Base-by-base conservation (phyloP, 53 echinoderm and acorn worm genomes). In the Stichopus horrens region DNA sequence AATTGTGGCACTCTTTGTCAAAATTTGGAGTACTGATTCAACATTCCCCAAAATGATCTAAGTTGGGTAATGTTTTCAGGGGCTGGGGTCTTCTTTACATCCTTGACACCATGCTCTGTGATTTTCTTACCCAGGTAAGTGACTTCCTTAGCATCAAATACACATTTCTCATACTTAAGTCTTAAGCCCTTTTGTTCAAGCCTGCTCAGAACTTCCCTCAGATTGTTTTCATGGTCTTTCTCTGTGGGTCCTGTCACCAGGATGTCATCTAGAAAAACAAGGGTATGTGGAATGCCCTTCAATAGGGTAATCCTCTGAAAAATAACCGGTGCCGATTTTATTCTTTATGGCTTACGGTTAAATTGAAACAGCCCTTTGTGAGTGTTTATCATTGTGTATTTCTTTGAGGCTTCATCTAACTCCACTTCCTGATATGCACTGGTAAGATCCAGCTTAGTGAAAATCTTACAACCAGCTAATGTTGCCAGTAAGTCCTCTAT, bases 361-460 rank as follows among this genome's bases (percentile, higher is more conserved):
- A 74, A 86, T 7, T 51, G 59, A 22, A 89, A 94, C 3, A 94
- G 82, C 53, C 89, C 89, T 18, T 86, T 86, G 83, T 93, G 93
- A 11, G 89, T 93, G 51, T 91, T 93, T 16, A 93, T 77, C 0
- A 76, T 91, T n/a, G 89, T 60, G 8, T 71, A 63, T 53, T 76
- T 54, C 22, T 83, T 88, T 7, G 88, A 90, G n/a, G 86, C 85
- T 18, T 88, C 75, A 21, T 86, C 90, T 20, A 94, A 59, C 7
- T 79, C 66, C 58, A 91, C 21, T 76, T 93, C 91, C 8, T 83
- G 91, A 20, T 93, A 93, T 10, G 93, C 91, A 59, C 91, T 52
- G 1, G 87, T 74, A 8, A 91, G 58, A 23, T 93, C 91, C 13
- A 93, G 55, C 57, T 93, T 94, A 0, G 90, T 88, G 87, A 92